A percentile compares a stretch with the other conserved stretches of the same genome.
Evolutionary conservation across 2,888 invertebrate genomes (phyloP).

Genomic region (Conops quadrifasciatus): DNA sequence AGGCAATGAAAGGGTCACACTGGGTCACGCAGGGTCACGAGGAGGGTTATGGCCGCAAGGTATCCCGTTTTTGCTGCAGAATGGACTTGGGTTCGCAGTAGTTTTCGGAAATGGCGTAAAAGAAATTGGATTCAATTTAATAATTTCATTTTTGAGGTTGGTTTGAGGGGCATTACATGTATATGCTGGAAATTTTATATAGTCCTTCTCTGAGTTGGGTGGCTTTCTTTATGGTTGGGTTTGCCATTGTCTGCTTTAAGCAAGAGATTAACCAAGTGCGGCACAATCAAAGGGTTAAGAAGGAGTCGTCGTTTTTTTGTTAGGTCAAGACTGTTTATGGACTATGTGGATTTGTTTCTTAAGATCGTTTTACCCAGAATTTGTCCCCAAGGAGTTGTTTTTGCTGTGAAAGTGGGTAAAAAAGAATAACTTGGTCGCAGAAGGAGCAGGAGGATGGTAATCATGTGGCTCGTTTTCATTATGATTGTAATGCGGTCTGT

Average conservation of each 20-base stretch:
- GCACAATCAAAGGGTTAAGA: background rate
- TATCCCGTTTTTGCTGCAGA: background rate
- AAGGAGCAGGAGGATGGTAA: too few relatives aligned
- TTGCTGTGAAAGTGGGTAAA: background rate
- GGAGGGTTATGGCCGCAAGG: background rate
- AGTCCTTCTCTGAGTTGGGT: background rate
- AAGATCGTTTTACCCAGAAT: too few relatives aligned
- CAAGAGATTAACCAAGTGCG: background rate
- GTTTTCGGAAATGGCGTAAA: conserved; percentile 33
- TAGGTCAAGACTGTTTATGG: too few relatives aligned
- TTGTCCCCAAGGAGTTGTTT: too few relatives aligned
- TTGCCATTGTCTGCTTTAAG: background rate
- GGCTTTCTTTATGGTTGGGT: background rate
- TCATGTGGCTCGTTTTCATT: conserved; percentile 19
- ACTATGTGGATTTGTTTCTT: too few relatives aligned
- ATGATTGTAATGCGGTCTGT: background rate
- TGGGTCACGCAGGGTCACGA: background rate
- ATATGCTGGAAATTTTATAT: conserved; percentile 11
- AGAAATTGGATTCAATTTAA: conserved; percentile 45
- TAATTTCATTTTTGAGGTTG: conserved; percentile 38
- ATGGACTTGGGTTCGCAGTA: background rate
- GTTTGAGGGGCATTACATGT: background rate
- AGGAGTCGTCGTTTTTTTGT: background rate
- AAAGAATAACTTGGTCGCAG: background rate
- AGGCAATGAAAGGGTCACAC: background rate